A percentile compares a stretch with the other conserved stretches of the same genome.
phyloP scores from a whole-genome alignment of 2,888 invertebrate genomes.

The Xylota sylvarum region DNA sequence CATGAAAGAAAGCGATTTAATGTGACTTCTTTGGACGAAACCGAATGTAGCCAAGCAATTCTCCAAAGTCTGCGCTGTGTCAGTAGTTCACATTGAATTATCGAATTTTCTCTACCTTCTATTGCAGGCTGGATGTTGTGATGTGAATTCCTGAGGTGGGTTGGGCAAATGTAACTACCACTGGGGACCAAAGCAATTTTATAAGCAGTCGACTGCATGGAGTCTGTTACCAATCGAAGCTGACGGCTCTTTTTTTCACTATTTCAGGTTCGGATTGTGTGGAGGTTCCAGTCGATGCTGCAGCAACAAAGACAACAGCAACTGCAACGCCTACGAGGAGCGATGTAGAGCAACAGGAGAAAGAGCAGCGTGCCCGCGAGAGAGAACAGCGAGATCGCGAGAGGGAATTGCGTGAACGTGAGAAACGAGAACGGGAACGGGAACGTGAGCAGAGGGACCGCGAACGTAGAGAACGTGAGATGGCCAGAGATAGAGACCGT shows the following conservation, averaged over 20 bases:
- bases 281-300: constrained; percentile 83
- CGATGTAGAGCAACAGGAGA: constrained; percentile 43
- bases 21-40: constrained; percentile 64
- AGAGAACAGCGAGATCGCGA: constrained; percentile 58
- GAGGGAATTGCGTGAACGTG: constrained; percentile 47
- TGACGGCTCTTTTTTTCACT: constrained; percentile 68
- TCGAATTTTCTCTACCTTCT: constrained; percentile 79
- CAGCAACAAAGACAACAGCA: constrained; percentile 11
- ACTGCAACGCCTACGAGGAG: not conserved
- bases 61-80: constrained; percentile 79
- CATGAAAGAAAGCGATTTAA: constrained; percentile 72
- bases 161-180: constrained; percentile 26
- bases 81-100: constrained; percentile 79
- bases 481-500: constrained; percentile 67
- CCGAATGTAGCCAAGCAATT: constrained; percentile 69
- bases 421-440: constrained; percentile 76
- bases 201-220: constrained; percentile 26
- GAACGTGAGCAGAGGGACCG: constrained; percentile 75
- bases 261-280: constrained; percentile 85
- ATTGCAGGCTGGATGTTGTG: constrained; percentile 68
- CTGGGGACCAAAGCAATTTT: constrained; percentile 28
- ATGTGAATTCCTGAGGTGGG: constrained; percentile 62
- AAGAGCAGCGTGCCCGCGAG: constrained; percentile 76
- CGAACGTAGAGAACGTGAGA: constrained; percentile 70
- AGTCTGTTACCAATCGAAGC: constrained; percentile 26